A percentile compares a stretch with the other conserved stretches of the same genome.
These are phyloP conservation scores for Stegodyphus mimosarum DNA, from an alignment of 1,140 invertebrate genomes.

Conservation along the genomic window DNA sequence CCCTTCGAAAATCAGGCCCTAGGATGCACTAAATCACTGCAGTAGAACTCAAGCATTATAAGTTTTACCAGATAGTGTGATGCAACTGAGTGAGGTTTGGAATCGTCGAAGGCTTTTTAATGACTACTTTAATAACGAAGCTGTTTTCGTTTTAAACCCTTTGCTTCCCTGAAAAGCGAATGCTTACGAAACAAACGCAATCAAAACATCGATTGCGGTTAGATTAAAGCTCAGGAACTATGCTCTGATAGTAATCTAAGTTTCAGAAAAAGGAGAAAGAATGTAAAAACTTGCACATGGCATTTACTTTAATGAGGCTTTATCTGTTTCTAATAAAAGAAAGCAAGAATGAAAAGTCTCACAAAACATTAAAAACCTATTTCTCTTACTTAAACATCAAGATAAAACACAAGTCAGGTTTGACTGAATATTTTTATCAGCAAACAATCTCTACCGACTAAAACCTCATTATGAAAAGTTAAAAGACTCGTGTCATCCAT, in stretches of 20 bases:
- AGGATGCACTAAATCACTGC: no score
- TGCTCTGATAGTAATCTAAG: background rate
- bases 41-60: no score
- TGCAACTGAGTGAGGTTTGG: no score
- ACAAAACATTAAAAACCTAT: slow-evolving; percentile 32
- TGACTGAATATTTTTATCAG: slow-evolving; percentile 8
- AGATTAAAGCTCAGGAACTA: no score
- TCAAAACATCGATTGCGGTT: no score
- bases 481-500: background rate
- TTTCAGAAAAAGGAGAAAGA: background rate
- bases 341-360: background rate
- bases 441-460: slow-evolving; percentile 2
- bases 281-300: background rate
- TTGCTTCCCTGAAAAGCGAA: no score
- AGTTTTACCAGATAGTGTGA: no score
- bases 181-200: no score
- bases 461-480: background rate
- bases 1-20: no score
- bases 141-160: no score
- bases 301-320: background rate
- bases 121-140: no score
- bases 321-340: slow-evolving; percentile 4
- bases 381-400: slow-evolving; percentile 27
- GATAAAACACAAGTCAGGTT: slow-evolving; percentile 16
- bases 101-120: no score